A percentile compares a stretch with the other conserved stretches of the same genome.
These are phyloP conservation scores for Cataglyphis albicans DNA, from an alignment of 2,888 invertebrate species.

Conservation along the genomic window DNA sequence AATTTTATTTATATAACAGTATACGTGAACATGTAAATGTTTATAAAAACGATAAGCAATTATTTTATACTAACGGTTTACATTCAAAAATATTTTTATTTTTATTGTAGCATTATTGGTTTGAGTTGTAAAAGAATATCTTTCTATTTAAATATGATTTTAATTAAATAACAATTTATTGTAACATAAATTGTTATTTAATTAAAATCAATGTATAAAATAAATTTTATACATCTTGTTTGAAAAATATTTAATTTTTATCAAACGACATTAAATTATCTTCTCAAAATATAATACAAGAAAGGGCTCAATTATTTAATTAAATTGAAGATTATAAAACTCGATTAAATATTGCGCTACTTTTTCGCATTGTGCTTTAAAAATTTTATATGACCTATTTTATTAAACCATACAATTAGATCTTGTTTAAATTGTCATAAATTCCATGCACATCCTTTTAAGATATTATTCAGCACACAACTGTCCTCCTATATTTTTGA, in stretches of 20 bases:
- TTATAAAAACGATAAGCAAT: neutral
- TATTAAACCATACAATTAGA: neutral
- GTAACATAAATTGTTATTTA: neutral
- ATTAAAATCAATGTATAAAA: neutral
- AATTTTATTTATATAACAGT: neutral
- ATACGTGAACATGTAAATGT: neutral
- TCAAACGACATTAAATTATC: neutral
- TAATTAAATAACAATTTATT: neutral
- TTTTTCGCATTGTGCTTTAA: neutral
- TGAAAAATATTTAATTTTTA: neutral
- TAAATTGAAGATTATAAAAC: too few relatives aligned
- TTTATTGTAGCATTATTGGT: neutral
- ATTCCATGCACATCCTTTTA: neutral
- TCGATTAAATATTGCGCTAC: too few relatives aligned
- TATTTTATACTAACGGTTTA: neutral
- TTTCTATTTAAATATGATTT: neutral
- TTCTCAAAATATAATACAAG: neutral
- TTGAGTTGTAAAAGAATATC: neutral
- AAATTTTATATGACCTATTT: neutral
- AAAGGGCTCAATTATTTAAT: neutral
- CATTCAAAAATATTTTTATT: neutral
- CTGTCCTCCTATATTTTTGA: conserved; percentile 6
- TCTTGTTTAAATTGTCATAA: neutral
- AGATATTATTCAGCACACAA: conserved; percentile 11
- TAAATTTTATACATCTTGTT: neutral